A percentile compares a stretch with the other conserved stretches of the same genome.
These are phyloP conservation scores for Tromatobia lineatoria DNA, from an alignment of 2,888 invertebrate genomes.

Conservation along the genomic window DNA sequence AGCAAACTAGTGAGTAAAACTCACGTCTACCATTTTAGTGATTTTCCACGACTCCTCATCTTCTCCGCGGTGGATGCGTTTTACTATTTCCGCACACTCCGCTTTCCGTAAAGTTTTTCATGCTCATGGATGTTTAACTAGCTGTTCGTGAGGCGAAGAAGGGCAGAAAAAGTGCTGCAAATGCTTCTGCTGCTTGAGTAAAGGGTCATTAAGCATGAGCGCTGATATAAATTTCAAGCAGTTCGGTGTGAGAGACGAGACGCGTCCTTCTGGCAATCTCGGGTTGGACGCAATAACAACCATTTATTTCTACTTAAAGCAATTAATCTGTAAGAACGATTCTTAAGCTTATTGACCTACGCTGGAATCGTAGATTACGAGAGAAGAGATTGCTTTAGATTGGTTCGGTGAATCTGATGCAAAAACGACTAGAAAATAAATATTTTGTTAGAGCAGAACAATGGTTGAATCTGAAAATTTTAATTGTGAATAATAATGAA, in stretches of 20 bases:
- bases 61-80: background rate
- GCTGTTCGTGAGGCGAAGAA: background rate
- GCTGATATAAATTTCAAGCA: conserved; percentile 28
- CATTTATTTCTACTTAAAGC: background rate
- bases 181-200: background rate
- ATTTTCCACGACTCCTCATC: conserved; percentile 35
- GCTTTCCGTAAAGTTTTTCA: conserved; percentile 31
- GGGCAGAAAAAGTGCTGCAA: background rate
- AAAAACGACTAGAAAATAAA: too few relatives aligned
- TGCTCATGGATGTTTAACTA: conserved; percentile 1
- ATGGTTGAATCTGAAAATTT: too few relatives aligned
- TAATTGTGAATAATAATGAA: too few relatives aligned
- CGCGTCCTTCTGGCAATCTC: conserved; percentile 1
- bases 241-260: background rate
- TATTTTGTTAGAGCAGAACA: too few relatives aligned
- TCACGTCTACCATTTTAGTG: conserved; percentile 30
- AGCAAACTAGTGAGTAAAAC: conserved; percentile 4
- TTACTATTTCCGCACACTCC: conserved; percentile 18
- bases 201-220: conserved; percentile 47
- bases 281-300: background rate
- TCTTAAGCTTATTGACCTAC: background rate
- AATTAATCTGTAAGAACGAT: background rate
- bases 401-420: too few relatives aligned
- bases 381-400: too few relatives aligned
- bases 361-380: background rate